Evolutionary conservation across 92 coral and sea anemone genomes (phyloP).

Genomic region (Muricea muricata): DNA sequence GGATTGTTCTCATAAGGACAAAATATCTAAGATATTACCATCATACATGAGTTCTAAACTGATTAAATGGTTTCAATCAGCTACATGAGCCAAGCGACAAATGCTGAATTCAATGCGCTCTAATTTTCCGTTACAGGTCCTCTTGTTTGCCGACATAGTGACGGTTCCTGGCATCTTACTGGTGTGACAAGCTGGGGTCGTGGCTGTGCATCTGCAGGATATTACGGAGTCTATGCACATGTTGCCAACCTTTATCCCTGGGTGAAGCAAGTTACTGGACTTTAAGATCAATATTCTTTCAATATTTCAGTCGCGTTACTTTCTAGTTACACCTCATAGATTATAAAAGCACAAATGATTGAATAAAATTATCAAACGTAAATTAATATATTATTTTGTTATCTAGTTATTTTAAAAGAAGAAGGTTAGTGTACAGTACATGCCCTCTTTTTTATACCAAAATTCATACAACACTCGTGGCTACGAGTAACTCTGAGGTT

Average conservation of each 20-base stretch:
- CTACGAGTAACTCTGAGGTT: no score
- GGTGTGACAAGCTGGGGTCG: slow-evolving; percentile 63
- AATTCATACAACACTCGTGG: no score
- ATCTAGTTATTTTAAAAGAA: no score
- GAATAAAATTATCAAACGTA: not conserved
- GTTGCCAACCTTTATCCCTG: slow-evolving; percentile 59
- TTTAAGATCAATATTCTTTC: not conserved
- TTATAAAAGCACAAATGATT: not conserved
- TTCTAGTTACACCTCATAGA: not conserved
- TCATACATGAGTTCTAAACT: no score
- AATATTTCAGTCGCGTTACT: not conserved
- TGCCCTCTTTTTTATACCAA: no score
- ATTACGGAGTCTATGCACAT: slow-evolving; percentile 64
- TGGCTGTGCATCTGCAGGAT: slow-evolving; percentile 53
- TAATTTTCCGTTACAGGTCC: slow-evolving; percentile 38
- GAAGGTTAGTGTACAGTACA: no score
- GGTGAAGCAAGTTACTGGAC: slow-evolving; percentile 48
- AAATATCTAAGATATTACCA: no score
- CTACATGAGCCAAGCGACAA: no score
- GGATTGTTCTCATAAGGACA: no score
- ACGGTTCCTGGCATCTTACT: slow-evolving; percentile 55
- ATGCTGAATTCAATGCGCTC: no score
- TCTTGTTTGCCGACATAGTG: slow-evolving; percentile 47
- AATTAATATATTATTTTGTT: not conserved
- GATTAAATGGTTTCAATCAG: no score